A percentile compares a stretch with the other conserved stretches of the same genome.
phyloP scores from a whole-genome alignment of 2,113 vertebrate species.

The Azemiops feae region DNA sequence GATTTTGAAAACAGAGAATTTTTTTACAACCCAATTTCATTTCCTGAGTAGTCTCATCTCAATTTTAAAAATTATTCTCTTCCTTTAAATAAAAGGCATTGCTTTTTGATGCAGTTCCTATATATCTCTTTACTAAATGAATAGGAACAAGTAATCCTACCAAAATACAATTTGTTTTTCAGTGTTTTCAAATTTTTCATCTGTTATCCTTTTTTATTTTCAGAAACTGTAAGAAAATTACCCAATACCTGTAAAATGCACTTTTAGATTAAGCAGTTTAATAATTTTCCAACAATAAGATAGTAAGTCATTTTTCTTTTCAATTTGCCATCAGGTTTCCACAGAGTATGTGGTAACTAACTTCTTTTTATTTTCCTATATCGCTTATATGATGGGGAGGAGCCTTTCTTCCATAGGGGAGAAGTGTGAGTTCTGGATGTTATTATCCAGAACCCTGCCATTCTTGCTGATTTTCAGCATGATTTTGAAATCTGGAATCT shows the following conservation, averaged over 20 bases:
- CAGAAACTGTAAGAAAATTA: background rate
- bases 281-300: background rate
- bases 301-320: background rate
- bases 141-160: background rate
- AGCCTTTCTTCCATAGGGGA: background rate
- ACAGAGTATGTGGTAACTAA: background rate
- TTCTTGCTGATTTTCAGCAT: background rate
- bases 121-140: background rate
- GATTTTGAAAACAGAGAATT: constrained; percentile 38
- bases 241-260: background rate
- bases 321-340: background rate
- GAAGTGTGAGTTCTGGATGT: background rate
- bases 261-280: background rate
- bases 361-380: background rate
- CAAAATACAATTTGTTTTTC: background rate
- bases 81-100: background rate
- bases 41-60: background rate
- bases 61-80: background rate
- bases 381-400: background rate
- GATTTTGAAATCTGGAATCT: background rate
- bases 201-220: background rate
- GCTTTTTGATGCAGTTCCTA: background rate
- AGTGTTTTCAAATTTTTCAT: background rate
- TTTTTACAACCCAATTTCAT: background rate
- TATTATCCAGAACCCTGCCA: background rate